A percentile compares a stretch with the other conserved stretches of the same genome.
Conservation (phyloP, 2,888 invertebrate genomes). For the Lottia scabra region DNA sequence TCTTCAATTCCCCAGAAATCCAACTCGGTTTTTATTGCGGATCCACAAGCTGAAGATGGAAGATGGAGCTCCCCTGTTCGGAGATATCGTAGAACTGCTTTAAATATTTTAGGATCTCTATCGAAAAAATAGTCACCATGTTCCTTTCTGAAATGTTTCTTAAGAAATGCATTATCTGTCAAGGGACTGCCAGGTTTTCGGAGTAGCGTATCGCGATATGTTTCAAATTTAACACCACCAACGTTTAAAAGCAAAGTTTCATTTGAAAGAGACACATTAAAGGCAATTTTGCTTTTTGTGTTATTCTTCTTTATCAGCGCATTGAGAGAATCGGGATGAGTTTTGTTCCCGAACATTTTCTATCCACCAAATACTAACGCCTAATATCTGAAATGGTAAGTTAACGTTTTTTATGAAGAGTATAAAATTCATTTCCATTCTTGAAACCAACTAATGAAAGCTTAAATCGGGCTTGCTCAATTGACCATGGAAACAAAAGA, state of each 20-base stretch:
- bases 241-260: conserved; percentile 51
- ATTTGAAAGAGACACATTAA: conserved; percentile 20
- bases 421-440: too few species aligned
- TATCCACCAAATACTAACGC: too few species aligned
- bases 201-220: conserved; percentile 44
- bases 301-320: conserved; percentile 28
- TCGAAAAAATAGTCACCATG: conserved; percentile 41
- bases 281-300: conserved; percentile 16
- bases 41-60: conserved; percentile 37
- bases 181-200: conserved; percentile 29
- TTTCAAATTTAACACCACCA: conserved; percentile 53
- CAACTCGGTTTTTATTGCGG: conserved; percentile 38
- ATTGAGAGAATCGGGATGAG: background rate
- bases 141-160: conserved; percentile 29
- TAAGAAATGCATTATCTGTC: conserved; percentile 28
- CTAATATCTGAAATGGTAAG: too few species aligned
- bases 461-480: too few species aligned
- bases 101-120: conserved; percentile 39
- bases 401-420: too few species aligned
- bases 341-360: too few species aligned
- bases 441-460: too few species aligned
- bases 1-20: conserved; percentile 49
- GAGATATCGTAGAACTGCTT: conserved; percentile 36
- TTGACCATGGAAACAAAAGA: too few species aligned
- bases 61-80: conserved; percentile 42